Conservation (phyloP, 1,140 invertebrate species). For the Gryon sp. region DNA sequence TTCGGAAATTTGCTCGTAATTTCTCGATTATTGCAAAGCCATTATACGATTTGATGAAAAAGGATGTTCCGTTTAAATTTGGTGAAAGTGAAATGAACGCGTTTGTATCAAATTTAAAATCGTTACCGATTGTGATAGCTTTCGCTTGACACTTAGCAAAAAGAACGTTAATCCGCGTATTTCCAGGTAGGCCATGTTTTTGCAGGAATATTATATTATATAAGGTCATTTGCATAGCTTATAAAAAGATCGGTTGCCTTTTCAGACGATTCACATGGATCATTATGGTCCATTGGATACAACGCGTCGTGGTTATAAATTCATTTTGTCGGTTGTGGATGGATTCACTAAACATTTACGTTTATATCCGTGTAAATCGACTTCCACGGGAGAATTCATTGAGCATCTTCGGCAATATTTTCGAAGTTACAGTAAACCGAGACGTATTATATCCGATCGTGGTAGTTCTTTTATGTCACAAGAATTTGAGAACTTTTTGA, state of each 20-base stretch:
- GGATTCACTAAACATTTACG: constrained; percentile 5
- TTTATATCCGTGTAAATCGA: constrained; percentile 19
- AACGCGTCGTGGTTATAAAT: constrained; percentile 2
- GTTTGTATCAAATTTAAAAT: constrained; percentile 39
- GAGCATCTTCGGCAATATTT: constrained; percentile 12
- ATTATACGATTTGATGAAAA: constrained; percentile 67
- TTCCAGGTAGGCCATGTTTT: constrained; percentile 23
- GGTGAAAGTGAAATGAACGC: constrained; percentile 14
- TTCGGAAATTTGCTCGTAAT: constrained; percentile 66
- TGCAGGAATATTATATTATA: constrained; percentile 13
- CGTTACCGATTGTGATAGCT: constrained; percentile 15
- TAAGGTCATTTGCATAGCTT: constrained; percentile 23
- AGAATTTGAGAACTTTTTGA: constrained; percentile 12
- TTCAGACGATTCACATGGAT: constrained; percentile 6
- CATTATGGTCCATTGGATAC: constrained; percentile 22
- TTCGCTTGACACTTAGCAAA: neutral
- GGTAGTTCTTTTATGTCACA: constrained; percentile 5
- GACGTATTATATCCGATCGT: constrained; percentile 5
- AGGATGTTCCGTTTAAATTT: constrained; percentile 55
- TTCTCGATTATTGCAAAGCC: constrained; percentile 70
- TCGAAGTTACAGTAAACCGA: constrained; percentile 12
- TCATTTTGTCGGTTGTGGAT: neutral
- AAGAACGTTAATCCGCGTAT: neutral
- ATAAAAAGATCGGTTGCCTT: neutral
- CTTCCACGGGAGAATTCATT: constrained; percentile 4